phyloP scores from a whole-genome alignment of 2,113 vertebrate genomes.

The Holacanthus passer region DNA sequence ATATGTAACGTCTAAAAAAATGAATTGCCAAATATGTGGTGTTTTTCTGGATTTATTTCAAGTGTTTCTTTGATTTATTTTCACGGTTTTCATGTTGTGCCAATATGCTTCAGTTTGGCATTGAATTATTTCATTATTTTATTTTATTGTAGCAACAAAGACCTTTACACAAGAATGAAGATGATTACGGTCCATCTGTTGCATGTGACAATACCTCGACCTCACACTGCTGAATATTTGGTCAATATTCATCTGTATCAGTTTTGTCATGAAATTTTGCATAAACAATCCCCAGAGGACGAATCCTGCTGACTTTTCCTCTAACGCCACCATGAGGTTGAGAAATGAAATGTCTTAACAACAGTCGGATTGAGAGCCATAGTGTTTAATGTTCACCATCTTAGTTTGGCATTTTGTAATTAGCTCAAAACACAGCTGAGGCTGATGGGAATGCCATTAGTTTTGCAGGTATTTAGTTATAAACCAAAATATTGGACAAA shows the following conservation, averaged over 20 bases:
- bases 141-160: constrained; percentile 1
- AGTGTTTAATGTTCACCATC: not conserved
- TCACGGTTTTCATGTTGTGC: constrained; percentile 9
- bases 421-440: not conserved
- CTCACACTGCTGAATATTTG: not conserved
- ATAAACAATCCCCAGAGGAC: not conserved
- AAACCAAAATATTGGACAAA: too few relatives aligned
- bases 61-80: constrained; percentile 30
- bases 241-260: too few relatives aligned
- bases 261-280: not conserved
- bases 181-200: not conserved
- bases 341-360: not conserved
- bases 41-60: constrained; percentile 22
- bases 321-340: not conserved
- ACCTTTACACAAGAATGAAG: not conserved
- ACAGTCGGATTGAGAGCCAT: not conserved
- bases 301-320: not conserved
- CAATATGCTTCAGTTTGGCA: constrained; percentile 25
- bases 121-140: not conserved
- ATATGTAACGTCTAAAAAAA: not conserved
- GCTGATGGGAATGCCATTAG: not conserved
- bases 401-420: not conserved
- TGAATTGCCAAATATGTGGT: constrained; percentile 22
- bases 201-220: not conserved
- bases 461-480: not conserved